These are phyloP conservation scores for Heliothis subflexa DNA, from an alignment of 1,140 invertebrate species.

Conservation along the genomic window DNA sequence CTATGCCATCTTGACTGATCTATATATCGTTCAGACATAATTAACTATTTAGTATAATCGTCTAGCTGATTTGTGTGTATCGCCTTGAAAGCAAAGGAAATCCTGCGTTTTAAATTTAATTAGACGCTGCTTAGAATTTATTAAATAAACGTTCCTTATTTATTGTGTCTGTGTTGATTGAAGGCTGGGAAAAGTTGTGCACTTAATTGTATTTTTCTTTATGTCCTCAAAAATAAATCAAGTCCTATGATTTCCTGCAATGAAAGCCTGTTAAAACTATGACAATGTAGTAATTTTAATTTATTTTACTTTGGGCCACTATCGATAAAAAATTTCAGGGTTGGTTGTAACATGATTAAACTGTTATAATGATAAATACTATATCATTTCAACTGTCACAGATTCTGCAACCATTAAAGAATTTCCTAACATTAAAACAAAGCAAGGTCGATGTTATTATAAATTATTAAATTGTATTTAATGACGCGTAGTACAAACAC, in stretches of 20 bases:
- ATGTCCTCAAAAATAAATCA: too few relatives aligned
- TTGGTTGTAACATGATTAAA: too few relatives aligned
- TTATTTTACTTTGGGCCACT: too few relatives aligned
- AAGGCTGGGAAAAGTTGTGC: too few relatives aligned
- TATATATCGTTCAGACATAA: not conserved
- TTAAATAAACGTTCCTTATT: not conserved
- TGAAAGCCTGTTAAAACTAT: too few relatives aligned
- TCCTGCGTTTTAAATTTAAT: not conserved
- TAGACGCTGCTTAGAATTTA: not conserved
- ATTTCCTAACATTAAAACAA: slow-evolving; percentile 3
- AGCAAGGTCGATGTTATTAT: slow-evolving; percentile 15
- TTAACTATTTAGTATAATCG: not conserved
- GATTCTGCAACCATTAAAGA: not conserved
- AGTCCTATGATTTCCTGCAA: too few relatives aligned
- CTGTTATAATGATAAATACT: too few relatives aligned
- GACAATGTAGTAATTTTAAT: too few relatives aligned
- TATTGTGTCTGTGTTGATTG: not conserved
- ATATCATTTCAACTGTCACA: too few relatives aligned
- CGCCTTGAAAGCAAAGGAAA: slow-evolving; percentile 3
- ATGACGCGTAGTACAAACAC: not conserved
- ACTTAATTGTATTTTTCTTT: too few relatives aligned
- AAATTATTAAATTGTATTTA: not conserved
- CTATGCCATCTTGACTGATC: too few relatives aligned
- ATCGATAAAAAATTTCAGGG: too few relatives aligned
- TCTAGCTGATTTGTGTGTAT: not conserved